A percentile compares a stretch with the other conserved stretches of the same genome.
Evolutionary conservation across 1,140 invertebrate species (phyloP).

Genomic region (Phortica variegata): DNA sequence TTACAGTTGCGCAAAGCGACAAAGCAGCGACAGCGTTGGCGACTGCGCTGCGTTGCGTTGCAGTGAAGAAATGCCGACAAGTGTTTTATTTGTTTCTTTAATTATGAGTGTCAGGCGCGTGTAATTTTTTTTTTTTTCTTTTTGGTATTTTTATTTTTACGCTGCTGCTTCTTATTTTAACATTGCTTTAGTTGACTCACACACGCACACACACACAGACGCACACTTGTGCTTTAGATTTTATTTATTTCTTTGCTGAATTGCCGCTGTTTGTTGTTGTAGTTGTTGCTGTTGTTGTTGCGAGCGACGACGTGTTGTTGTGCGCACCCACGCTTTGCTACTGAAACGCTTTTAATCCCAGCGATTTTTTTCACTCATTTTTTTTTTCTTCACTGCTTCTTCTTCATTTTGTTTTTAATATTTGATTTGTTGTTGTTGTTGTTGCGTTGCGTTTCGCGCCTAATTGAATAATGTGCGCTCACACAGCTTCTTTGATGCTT

Average conservation of each 20-base stretch:
- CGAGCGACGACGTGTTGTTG: no score
- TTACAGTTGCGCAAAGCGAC: conserved; percentile 12
- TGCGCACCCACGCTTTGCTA: no score
- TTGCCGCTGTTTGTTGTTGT: no score
- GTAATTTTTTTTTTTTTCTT: background rate
- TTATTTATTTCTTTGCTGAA: no score
- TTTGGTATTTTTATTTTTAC: conserved; percentile 13
- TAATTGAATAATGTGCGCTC: no score
- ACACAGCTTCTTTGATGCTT: conserved; percentile 42
- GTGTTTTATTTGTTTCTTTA: conserved; percentile 55
- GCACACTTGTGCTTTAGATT: no score
- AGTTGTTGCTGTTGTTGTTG: background rate
- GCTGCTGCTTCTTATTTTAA: no score
- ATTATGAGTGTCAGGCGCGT: conserved; percentile 52
- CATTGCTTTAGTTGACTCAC: conserved; percentile 2
- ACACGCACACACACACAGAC: background rate
- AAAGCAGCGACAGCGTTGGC: conserved; percentile 43
- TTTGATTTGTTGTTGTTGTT: background rate
- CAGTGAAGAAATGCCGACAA: conserved; percentile 2
- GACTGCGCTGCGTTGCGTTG: conserved; percentile 16
- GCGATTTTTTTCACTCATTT: no score
- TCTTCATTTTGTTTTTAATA: background rate
- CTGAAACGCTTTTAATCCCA: no score
- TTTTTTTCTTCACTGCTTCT: no score
- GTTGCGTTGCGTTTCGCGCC: no score